Evolutionary conservation across 2,113 vertebrate species (phyloP).

Genomic region (Megaceryle torquata): DNA sequence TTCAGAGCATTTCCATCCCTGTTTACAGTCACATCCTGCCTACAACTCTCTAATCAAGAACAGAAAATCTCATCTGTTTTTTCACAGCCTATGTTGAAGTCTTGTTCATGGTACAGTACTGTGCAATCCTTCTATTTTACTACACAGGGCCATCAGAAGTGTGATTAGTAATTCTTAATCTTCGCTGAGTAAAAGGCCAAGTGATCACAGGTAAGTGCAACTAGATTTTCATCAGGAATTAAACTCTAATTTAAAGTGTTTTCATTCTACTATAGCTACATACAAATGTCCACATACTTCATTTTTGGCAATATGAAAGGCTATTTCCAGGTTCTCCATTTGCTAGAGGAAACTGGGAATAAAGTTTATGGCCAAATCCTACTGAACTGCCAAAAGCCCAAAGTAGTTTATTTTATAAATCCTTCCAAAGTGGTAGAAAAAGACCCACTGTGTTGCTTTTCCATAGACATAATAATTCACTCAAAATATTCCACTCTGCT

Average conservation of each 20-base stretch:
- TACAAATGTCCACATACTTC: neutral
- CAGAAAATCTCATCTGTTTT: neutral
- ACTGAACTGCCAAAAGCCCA: neutral
- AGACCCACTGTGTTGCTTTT: neutral
- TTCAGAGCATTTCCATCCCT: neutral
- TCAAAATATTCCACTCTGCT: neutral
- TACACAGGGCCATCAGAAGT: fast-evolving
- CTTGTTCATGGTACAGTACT: neutral
- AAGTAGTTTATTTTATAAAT: neutral
- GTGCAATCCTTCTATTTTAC: neutral
- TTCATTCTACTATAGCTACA: neutral
- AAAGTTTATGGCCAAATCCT: neutral
- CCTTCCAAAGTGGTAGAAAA: neutral
- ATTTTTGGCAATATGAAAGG: neutral
- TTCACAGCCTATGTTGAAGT: neutral
- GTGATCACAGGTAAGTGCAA: neutral
- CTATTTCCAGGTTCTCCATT: neutral
- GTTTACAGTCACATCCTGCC: neutral
- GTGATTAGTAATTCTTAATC: neutral
- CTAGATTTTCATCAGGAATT: neutral
- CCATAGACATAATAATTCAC: neutral
- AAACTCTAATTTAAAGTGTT: neutral
- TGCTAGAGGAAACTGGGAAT: neutral
- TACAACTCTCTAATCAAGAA: neutral
- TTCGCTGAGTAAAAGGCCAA: neutral